phyloP scores from a whole-genome alignment of 1,140 invertebrate species.

The Chymomyza costata region DNA sequence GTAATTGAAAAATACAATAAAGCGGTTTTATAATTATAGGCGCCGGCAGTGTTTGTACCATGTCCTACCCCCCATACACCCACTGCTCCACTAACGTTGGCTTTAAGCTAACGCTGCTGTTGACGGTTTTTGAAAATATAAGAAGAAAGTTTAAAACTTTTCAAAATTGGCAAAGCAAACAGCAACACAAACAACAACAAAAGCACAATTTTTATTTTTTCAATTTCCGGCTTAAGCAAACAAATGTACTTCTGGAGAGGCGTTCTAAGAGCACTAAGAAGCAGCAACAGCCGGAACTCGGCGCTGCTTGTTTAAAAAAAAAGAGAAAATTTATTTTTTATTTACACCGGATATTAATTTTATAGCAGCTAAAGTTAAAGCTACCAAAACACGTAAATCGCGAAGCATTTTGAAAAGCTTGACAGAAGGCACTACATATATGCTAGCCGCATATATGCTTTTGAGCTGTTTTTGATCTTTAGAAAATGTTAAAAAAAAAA shows the following conservation, averaged over 20 bases:
- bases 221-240: slow-evolving; percentile 72
- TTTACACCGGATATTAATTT: slow-evolving; percentile 73
- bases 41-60: slow-evolving; percentile 2
- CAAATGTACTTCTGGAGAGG: slow-evolving; percentile 50
- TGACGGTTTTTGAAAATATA: too few relatives aligned
- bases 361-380: slow-evolving; percentile 45
- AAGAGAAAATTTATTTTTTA: slow-evolving; percentile 45
- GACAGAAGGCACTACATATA: slow-evolving; percentile 59
- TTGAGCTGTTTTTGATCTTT: slow-evolving; percentile 59
- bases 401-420: slow-evolving; percentile 38
- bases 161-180: slow-evolving; percentile 32
- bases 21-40: slow-evolving; percentile 64
- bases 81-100: too few relatives aligned
- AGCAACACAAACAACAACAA: slow-evolving; percentile 46
- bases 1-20: slow-evolving; percentile 73
- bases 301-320: slow-evolving; percentile 59
- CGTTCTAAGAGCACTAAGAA: slow-evolving; percentile 8
- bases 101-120: too few relatives aligned
- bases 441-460: too few relatives aligned
- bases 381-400: slow-evolving; percentile 8
- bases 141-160: slow-evolving; percentile 50
- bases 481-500: slow-evolving; percentile 22
- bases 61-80: neutral
- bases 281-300: slow-evolving; percentile 50
- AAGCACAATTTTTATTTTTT: slow-evolving; percentile 59